Evolutionary conservation across 1,140 invertebrate genomes (phyloP).

Genomic region (Conus ventricosus): DNA sequence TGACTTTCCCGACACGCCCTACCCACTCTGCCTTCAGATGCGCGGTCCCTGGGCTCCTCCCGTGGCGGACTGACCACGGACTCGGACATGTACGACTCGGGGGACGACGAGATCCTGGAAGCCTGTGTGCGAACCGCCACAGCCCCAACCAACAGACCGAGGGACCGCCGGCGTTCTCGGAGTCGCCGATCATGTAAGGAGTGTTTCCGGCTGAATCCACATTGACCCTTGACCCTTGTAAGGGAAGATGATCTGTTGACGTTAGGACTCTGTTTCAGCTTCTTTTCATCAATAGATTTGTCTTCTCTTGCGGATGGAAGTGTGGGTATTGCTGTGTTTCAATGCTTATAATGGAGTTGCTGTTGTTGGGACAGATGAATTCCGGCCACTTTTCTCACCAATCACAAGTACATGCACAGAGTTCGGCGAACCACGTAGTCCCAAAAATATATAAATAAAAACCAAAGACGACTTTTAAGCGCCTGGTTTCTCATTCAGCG

Average conservation of each 20-base stretch:
- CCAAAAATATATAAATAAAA: too few species aligned
- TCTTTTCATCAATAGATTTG: neutral
- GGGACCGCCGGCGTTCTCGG: conserved; percentile 82
- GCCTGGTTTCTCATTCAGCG: too few species aligned
- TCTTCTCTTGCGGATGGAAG: neutral
- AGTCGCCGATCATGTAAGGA: conserved; percentile 87
- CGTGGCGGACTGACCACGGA: conserved; percentile 78
- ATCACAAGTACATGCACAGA: too few species aligned
- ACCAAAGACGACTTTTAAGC: too few species aligned
- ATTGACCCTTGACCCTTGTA: too few species aligned
- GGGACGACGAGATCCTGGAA: conserved; percentile 90
- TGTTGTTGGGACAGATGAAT: too few species aligned
- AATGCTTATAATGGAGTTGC: too few species aligned
- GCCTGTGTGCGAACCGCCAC: conserved; percentile 92
- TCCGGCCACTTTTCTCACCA: too few species aligned
- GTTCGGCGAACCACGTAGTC: too few species aligned
- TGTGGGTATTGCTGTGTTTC: too few species aligned
- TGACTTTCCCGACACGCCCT: too few species aligned
- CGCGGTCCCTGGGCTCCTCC: conserved; percentile 51
- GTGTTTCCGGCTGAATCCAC: neutral
- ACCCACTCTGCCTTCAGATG: conserved; percentile 33
- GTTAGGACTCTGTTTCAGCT: too few species aligned
- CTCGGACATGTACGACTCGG: conserved; percentile 75
- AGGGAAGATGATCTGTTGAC: neutral
- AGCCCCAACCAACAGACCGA: conserved; percentile 81